These are phyloP conservation scores for Danio aesculapii DNA, from an alignment of 2,797 vertebrate species.

Conservation along the genomic window DNA sequence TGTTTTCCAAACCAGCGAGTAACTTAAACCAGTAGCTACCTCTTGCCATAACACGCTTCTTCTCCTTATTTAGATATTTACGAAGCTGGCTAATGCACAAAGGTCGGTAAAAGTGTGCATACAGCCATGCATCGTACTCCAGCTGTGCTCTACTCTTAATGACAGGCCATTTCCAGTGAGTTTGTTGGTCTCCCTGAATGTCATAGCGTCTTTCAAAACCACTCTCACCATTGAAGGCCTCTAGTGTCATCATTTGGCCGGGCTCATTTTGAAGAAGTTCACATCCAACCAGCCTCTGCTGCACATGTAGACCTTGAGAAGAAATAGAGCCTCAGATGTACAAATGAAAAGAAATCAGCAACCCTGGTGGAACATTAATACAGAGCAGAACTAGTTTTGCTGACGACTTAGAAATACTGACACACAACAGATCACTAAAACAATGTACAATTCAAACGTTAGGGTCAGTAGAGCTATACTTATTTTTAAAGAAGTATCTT, in stretches of 20 bases:
- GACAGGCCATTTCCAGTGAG: conserved; percentile 28
- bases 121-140: conserved; percentile 27
- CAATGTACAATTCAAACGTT: neutral
- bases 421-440: neutral
- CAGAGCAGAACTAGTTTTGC: neutral
- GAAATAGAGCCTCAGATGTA: neutral
- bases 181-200: conserved; percentile 9
- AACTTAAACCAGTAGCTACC: conserved; percentile 4
- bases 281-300: conserved; percentile 43
- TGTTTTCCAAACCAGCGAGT: neutral
- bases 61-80: conserved; percentile 37
- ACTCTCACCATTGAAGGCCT: conserved; percentile 26
- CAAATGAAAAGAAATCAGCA: neutral
- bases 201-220: conserved; percentile 18
- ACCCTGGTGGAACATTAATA: neutral
- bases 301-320: conserved; percentile 34
- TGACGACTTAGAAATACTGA: neutral
- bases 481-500: neutral
- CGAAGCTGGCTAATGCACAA: conserved; percentile 43
- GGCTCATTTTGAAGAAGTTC: conserved; percentile 21
- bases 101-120: conserved; percentile 23
- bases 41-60: conserved; percentile 22
- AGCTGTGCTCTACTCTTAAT: conserved; percentile 23
- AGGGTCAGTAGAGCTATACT: no score
- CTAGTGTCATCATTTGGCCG: conserved; percentile 25